Percentiles rank a stretch among this genome's conserved stretches.
These are phyloP conservation scores for Gracilinanus agilis DNA, from an alignment of 2,113 vertebrate genomes.

Conservation along the genomic window DNA sequence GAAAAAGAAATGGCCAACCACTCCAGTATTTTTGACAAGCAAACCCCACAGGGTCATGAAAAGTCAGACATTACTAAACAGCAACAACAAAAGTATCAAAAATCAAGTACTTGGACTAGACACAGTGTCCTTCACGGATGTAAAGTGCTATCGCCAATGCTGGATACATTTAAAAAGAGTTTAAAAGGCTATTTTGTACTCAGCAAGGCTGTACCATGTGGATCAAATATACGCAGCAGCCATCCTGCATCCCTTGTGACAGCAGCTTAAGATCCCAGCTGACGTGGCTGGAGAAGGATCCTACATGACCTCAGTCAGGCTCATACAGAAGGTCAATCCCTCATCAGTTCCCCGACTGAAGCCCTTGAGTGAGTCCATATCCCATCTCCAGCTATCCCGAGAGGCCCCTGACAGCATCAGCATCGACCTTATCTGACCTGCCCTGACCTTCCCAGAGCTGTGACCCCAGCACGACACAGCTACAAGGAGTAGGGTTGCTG, in stretches of 20 bases:
- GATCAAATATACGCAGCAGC: background rate
- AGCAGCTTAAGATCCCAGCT: background rate
- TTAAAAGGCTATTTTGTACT: background rate
- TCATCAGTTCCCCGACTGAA: background rate
- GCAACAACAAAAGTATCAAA: too few species aligned
- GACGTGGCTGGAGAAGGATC: background rate
- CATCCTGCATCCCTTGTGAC: background rate
- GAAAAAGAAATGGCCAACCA: too few species aligned
- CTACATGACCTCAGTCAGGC: background rate
- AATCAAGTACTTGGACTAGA: background rate
- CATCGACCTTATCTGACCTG: slow-evolving; percentile 53
- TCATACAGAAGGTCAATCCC: background rate
- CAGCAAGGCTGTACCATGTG: background rate
- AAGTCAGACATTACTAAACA: too few species aligned
- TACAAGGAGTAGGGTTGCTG: background rate
- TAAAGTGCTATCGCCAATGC: background rate
- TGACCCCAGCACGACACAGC: slow-evolving; percentile 43
- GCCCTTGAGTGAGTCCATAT: background rate
- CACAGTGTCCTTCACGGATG: background rate
- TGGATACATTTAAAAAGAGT: background rate
- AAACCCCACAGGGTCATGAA: too few species aligned
- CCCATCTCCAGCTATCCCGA: fast-evolving
- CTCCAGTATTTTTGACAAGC: too few species aligned
- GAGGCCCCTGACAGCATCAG: slow-evolving; percentile 23
- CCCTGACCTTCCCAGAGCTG: background rate